Conservation (phyloP, 2,797 vertebrate genomes). For the Anableps anableps region DNA sequence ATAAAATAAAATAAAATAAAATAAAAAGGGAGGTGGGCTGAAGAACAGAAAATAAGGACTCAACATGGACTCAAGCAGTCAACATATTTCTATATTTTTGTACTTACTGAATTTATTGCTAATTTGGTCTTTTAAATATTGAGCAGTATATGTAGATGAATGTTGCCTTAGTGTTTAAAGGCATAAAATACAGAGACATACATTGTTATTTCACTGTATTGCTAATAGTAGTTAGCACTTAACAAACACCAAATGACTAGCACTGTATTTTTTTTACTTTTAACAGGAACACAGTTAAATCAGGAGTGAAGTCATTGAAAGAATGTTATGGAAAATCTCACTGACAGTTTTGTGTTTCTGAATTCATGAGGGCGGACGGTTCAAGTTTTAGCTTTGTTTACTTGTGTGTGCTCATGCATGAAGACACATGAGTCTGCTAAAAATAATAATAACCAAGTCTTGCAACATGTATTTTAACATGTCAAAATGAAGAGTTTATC, state of each 20-base stretch:
- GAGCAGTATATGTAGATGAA: too few relatives aligned
- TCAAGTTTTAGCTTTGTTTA: neutral
- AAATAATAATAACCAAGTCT: neutral
- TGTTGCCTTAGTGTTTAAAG: too few relatives aligned
- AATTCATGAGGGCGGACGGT: neutral
- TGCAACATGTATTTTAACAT: constrained; percentile 3
- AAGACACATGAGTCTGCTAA: neutral
- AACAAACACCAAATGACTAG: too few relatives aligned
- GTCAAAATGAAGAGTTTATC: constrained; percentile 48
- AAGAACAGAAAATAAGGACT: constrained; percentile 11
- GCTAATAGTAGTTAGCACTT: too few relatives aligned
- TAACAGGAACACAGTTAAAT: too few relatives aligned
- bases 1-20: neutral
- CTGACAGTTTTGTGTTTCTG: neutral
- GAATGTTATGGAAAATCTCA: neutral
- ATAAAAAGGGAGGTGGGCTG: neutral
- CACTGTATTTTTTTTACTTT: too few relatives aligned
- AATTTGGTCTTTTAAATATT: too few relatives aligned
- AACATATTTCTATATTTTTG: too few relatives aligned
- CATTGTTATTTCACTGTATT: too few relatives aligned
- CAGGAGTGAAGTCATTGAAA: too few relatives aligned
- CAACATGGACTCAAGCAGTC: neutral
- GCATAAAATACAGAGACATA: too few relatives aligned
- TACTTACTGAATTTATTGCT: neutral
- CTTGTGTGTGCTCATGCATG: neutral